These are phyloP conservation scores for Drosophila lacteicornis DNA, from an alignment of 1,140 invertebrate species.

Conservation along the genomic window DNA sequence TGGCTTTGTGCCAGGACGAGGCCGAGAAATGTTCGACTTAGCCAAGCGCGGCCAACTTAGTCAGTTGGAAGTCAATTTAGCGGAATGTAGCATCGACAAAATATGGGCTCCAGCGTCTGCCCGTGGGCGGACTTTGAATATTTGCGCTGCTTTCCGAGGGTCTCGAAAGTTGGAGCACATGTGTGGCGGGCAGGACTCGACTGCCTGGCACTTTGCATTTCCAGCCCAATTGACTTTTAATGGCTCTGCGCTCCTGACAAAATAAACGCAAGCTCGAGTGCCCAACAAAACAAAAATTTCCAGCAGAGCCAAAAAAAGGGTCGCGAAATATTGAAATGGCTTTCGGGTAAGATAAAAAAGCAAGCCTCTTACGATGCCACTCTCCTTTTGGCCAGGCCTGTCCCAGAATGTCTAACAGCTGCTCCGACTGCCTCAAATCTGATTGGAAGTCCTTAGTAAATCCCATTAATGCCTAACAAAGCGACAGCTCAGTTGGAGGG, in stretches of 20 bases:
- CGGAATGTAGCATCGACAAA: slow-evolving; percentile 60
- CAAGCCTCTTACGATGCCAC: slow-evolving; percentile 30
- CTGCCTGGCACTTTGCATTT: slow-evolving; percentile 59
- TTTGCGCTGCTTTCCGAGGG: slow-evolving; percentile 15
- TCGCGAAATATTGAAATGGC: slow-evolving; percentile 59
- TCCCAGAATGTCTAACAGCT: slow-evolving; percentile 4
- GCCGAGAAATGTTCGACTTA: slow-evolving; percentile 6
- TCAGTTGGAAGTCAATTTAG: slow-evolving; percentile 71
- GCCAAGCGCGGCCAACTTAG: slow-evolving; percentile 19
- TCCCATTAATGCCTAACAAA: slow-evolving; percentile 54
- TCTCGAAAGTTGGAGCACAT: slow-evolving; percentile 29
- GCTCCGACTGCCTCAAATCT: slow-evolving; percentile 4
- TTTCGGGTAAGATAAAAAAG: slow-evolving; percentile 39
- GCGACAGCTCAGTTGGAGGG: slow-evolving; percentile 16
- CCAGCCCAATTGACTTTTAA: slow-evolving; percentile 74
- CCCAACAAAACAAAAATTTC: slow-evolving; percentile 14
- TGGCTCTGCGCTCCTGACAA: slow-evolving; percentile 62
- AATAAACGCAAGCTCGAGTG: slow-evolving; percentile 53
- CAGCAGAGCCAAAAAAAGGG: slow-evolving; percentile 29
- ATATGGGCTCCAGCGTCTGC: slow-evolving; percentile 29
- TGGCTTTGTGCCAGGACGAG: slow-evolving; percentile 14
- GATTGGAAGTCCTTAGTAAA: slow-evolving; percentile 31
- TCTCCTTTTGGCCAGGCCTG: neutral
- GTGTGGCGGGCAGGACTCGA: slow-evolving; percentile 10
- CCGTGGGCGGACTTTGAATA: slow-evolving; percentile 35